A percentile compares a stretch with the other conserved stretches of the same genome.
These are phyloP conservation scores for Prunella fulvescens DNA, from an alignment of 2,113 vertebrate species.

Conservation along the genomic window DNA sequence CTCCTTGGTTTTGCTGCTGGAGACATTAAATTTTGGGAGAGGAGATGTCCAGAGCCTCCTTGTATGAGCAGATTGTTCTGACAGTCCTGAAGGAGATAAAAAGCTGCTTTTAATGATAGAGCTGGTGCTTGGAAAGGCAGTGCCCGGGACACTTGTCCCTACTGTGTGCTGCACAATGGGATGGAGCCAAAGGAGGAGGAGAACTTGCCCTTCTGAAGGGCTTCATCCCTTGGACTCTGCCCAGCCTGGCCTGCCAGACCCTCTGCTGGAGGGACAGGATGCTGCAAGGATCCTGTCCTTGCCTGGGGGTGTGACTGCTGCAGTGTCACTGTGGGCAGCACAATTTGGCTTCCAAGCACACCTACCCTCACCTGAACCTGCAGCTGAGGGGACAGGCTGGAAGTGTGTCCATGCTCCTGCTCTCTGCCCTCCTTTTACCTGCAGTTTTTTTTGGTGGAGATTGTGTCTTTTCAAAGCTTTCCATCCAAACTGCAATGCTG, in stretches of 20 bases:
- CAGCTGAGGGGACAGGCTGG: neutral
- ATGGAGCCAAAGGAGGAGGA: neutral
- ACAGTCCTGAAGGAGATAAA: neutral
- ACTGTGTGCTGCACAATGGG: accelerated
- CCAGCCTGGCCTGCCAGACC: neutral
- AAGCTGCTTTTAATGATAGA: neutral
- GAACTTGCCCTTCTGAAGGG: neutral
- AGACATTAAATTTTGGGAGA: accelerated
- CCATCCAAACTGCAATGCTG: neutral
- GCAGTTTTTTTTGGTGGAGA: neutral
- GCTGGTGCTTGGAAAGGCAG: neutral
- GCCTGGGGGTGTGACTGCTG: neutral
- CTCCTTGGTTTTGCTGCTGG: neutral
- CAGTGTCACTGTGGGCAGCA: neutral
- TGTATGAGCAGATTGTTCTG: neutral
- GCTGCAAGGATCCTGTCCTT: neutral
- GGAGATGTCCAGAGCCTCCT: neutral
- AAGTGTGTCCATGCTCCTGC: accelerated
- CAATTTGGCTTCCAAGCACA: neutral
- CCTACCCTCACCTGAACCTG: neutral
- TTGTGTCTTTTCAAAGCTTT: neutral
- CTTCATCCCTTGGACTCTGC: neutral
- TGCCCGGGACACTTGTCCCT: neutral
- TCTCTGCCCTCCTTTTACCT: neutral
- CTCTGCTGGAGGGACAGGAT: neutral